Conservation (phyloP, 2,113 vertebrate genomes). For the Columbina picui region DNA sequence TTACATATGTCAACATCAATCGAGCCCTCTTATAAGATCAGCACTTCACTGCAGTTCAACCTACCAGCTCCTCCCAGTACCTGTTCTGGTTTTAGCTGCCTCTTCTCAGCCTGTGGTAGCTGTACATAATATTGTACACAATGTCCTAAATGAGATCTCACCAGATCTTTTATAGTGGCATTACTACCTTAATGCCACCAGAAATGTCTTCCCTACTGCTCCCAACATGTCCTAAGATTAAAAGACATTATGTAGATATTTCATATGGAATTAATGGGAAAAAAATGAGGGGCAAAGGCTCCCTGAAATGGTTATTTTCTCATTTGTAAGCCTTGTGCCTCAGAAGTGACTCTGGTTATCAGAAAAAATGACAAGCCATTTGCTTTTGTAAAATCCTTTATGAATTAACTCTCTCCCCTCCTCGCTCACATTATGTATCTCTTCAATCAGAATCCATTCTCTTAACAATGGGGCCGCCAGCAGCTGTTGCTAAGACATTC, state of each 20-base stretch:
- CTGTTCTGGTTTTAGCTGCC: neutral
- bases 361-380: neutral
- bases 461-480: conserved; percentile 31
- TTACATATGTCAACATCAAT: neutral
- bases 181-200: neutral
- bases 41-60: neutral
- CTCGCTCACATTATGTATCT: neutral
- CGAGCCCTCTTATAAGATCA: neutral
- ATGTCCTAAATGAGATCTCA: neutral
- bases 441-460: conserved; percentile 7
- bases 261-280: neutral
- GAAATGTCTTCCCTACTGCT: neutral
- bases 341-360: neutral
- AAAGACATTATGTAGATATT: neutral
- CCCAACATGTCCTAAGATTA: neutral
- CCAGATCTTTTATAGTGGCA: neutral
- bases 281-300: neutral
- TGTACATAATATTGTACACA: neutral
- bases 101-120: neutral
- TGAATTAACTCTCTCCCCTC: conserved; percentile 35
- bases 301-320: neutral
- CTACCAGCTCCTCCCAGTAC: neutral
- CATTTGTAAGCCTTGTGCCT: neutral
- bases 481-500: conserved; percentile 69
- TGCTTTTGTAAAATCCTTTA: conserved; percentile 4